Evolutionary conservation across 2,797 vertebrate genomes (phyloP).

Genomic region (Anniella stebbinsi): DNA sequence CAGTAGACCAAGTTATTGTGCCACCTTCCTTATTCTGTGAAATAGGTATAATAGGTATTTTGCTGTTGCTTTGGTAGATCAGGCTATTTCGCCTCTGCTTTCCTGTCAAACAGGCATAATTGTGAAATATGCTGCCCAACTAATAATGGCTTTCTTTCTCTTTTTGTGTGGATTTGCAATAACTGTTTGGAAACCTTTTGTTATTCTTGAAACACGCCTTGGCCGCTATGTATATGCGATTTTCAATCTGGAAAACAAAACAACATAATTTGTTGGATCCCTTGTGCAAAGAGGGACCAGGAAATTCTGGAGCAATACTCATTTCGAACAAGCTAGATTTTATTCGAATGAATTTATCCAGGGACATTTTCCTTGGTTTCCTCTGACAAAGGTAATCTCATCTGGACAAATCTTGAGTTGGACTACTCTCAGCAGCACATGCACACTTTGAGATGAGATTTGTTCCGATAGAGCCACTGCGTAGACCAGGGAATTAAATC

Average conservation of each 20-base stretch:
- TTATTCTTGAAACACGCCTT: not conserved
- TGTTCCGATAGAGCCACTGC: not conserved
- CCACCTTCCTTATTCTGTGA: not conserved
- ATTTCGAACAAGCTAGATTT: not conserved
- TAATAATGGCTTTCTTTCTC: not conserved
- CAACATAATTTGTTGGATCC: not conserved
- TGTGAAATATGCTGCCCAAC: not conserved
- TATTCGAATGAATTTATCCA: not conserved
- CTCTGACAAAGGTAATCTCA: not conserved
- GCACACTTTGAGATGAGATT: not conserved
- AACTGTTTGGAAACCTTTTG: slow-evolving; percentile 13
- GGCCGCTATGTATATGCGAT: not conserved
- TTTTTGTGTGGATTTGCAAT: not conserved
- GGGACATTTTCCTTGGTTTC: not conserved
- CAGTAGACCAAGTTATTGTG: not conserved
- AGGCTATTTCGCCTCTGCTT: not conserved
- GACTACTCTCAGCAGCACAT: not conserved
- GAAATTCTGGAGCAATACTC: not conserved
- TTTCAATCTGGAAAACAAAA: not conserved
- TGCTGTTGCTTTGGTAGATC: not conserved
- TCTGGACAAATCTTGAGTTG: not conserved
- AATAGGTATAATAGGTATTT: not conserved
- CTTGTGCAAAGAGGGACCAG: not conserved
- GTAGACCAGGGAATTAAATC: not conserved
- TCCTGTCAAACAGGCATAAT: not conserved